phyloP scores from a whole-genome alignment of 2,113 vertebrate genomes.

The Chloropsis hardwickii region DNA sequence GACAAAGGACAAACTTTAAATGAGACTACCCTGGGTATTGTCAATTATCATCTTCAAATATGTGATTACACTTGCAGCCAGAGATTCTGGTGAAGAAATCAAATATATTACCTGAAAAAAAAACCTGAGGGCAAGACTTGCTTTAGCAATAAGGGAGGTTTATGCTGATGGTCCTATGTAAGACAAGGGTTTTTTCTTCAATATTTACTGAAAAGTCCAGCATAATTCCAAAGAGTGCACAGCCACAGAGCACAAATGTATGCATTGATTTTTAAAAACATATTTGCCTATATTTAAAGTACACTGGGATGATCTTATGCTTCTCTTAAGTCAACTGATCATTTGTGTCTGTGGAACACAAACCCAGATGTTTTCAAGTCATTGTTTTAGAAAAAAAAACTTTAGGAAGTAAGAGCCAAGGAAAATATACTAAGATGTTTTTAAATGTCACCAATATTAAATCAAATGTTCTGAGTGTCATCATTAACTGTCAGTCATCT shows the following conservation, averaged over 20 bases:
- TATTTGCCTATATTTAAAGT: background rate
- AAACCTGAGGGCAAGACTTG: background rate
- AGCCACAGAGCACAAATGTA: background rate
- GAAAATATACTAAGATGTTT: background rate
- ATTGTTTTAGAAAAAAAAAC: background rate
- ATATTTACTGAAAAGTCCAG: background rate
- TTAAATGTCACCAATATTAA: background rate
- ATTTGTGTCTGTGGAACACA: background rate
- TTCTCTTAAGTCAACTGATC: background rate
- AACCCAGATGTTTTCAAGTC: background rate
- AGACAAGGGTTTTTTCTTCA: background rate
- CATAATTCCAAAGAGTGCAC: background rate
- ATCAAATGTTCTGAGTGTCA: background rate
- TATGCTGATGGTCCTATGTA: background rate
- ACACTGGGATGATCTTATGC: background rate
- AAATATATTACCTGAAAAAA: background rate
- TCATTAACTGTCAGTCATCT: background rate
- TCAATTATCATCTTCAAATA: background rate
- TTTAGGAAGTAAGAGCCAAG: slow-evolving; percentile 6
- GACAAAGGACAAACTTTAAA: background rate
- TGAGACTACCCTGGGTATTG: background rate
- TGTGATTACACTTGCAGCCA: background rate
- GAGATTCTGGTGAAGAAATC: background rate
- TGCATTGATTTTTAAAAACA: background rate
- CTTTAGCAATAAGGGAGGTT: background rate